Base-by-base conservation (phyloP, 2,113 vertebrate species). In the Calonectris borealis region DNA sequence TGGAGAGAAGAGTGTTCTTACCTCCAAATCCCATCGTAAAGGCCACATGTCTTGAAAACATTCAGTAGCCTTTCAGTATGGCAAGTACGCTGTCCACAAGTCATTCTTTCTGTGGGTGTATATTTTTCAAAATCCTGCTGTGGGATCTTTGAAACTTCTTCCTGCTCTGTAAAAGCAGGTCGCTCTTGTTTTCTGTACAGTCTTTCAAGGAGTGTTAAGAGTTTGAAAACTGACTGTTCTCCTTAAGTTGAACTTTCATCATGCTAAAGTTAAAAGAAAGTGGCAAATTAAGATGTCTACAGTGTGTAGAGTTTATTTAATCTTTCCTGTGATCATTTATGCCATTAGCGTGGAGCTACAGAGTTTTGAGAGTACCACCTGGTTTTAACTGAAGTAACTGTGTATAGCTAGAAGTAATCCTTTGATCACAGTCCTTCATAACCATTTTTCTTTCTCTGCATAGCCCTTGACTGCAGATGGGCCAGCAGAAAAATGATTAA, bases 401-500 rank as follows among this genome's bases (percentile, higher is more conserved):
- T 44, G 38, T 46, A 6, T 51, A 69, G 38, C 14, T 79, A 76
- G 48, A 88, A 54, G n/a, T 86, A 78, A 81, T 93, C 77, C 69
- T 96, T 94, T 78, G 77, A 83, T 96, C 22, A 22, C 7, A 58
- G 64, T 44, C 48, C 60, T 92, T 84, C 16, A n/a, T 88, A 68
- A 86, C 51, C 13, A 29, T 78, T 86, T 89, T 84, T 81, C 71
- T 70, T 90, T 62, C 64, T 70, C 48, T 84, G 14, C 14, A 14
- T 55, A 78, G 77, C 64, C 29, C 26, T 91, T 81, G 64, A 71
- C 34, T 84, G 19, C 60, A 75, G 60, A 32, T 51, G 32, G 40
- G 26, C 72, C 44, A 83, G 55, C 46, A 87, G 57, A 84, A 82
- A 64, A 60, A 36, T 94, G 72, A 86, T 84, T 94, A 89, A 86